Evolutionary conservation across 2,888 invertebrate species (phyloP).

Genomic region (Yponomeuta cagnagella): DNA sequence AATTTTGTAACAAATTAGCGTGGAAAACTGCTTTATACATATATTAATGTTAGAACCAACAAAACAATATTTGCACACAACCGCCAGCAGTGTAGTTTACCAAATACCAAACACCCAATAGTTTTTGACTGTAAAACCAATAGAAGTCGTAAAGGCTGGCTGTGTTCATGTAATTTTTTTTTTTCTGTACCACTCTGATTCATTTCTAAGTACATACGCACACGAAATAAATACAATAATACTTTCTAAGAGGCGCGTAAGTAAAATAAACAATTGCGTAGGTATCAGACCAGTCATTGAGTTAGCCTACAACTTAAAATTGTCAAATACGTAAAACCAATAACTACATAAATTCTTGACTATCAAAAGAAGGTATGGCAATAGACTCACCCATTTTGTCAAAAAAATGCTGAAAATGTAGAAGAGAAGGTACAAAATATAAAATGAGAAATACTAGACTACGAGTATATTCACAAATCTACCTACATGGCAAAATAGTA

Average conservation of each 20-base stretch:
- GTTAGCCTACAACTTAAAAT: neutral
- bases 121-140: too few relatives aligned
- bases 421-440: neutral
- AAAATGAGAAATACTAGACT: neutral
- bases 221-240: slow-evolving; percentile 1
- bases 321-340: neutral
- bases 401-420: neutral
- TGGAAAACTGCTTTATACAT: too few relatives aligned
- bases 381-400: neutral
- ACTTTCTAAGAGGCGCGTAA: neutral
- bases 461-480: neutral
- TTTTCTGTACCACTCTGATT: neutral
- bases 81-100: too few relatives aligned
- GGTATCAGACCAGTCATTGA: neutral
- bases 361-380: neutral
- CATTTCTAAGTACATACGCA: neutral
- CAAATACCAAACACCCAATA: too few relatives aligned
- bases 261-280: neutral
- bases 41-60: too few relatives aligned
- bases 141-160: too few relatives aligned
- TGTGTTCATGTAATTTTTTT: too few relatives aligned
- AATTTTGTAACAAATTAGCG: too few relatives aligned
- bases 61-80: too few relatives aligned
- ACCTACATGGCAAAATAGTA: neutral
- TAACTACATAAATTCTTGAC: neutral